Conservation (phyloP, 2,797 vertebrate genomes). For the Peromyscus eremicus region DNA sequence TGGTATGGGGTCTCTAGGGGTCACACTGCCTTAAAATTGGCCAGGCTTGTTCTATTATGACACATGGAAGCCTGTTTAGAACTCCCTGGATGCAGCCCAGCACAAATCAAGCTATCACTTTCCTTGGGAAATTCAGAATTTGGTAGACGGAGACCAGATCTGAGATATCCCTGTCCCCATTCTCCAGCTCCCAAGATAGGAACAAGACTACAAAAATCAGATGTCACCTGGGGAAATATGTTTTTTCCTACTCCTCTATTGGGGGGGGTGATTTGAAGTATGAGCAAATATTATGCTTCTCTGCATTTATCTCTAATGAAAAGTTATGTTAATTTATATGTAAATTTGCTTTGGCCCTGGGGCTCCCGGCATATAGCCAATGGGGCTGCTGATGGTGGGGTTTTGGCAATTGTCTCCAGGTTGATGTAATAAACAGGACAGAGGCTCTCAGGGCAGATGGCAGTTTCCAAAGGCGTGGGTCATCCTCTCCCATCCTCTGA, state of each 20-base stretch:
- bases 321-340: conserved; percentile 84
- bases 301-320: conserved; percentile 80
- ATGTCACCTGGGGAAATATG: not conserved
- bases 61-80: not conserved
- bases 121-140: conserved; percentile 45
- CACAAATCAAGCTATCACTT: not conserved
- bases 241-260: conserved; percentile 59
- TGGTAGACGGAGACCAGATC: not conserved
- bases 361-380: conserved; percentile 77
- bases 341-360: conserved; percentile 79
- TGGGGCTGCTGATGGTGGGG: conserved; percentile 53
- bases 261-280: conserved; percentile 66
- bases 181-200: not conserved
- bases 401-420: conserved; percentile 67
- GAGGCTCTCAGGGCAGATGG: not conserved
- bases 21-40: conserved; percentile 56
- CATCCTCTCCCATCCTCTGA: not conserved
- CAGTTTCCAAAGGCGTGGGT: not conserved
- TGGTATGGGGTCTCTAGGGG: not conserved
- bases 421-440: not conserved
- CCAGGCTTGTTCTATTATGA: conserved; percentile 38
- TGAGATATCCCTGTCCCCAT: not conserved
- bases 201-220: not conserved
- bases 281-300: conserved; percentile 82
- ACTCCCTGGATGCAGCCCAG: not conserved